Conservation (phyloP, 2,113 vertebrate species). For the Semnopithecus entellus region DNA sequence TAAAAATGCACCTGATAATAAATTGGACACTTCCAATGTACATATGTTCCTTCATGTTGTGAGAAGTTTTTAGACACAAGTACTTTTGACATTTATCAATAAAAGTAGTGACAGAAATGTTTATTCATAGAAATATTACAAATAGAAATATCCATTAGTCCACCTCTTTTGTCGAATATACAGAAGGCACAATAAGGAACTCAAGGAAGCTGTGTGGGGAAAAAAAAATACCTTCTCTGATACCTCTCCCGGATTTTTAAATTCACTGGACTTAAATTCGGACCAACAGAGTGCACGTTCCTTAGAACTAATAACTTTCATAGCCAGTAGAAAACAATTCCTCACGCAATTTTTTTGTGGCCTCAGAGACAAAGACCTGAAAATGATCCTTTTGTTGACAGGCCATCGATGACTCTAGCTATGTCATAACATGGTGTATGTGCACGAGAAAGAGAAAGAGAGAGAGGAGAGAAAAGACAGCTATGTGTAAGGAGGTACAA, state of each 20-base stretch:
- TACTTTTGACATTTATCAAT: background rate
- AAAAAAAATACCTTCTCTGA: background rate
- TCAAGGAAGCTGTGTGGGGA: background rate
- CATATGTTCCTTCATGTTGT: background rate
- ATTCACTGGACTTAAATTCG: background rate
- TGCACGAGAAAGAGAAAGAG: background rate
- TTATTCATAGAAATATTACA: constrained; percentile 13
- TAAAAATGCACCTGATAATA: constrained; percentile 27
- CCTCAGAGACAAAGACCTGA: background rate
- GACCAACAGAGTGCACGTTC: background rate
- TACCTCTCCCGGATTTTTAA: background rate
- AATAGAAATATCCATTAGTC: background rate
- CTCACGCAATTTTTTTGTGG: background rate
- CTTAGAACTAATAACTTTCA: background rate
- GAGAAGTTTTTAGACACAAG: background rate
- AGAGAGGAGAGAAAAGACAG: background rate
- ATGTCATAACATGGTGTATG: background rate
- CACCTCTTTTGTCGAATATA: background rate
- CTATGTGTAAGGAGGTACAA: fast-evolving
- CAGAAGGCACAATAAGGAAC: background rate
- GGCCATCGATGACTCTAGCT: background rate
- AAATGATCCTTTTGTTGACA: background rate
- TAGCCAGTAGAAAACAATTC: background rate
- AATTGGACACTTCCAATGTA: background rate
- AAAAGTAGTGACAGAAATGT: background rate